Evolutionary conservation across 1,140 invertebrate species (phyloP).

Genomic region (Pseudoatta argentina): DNA sequence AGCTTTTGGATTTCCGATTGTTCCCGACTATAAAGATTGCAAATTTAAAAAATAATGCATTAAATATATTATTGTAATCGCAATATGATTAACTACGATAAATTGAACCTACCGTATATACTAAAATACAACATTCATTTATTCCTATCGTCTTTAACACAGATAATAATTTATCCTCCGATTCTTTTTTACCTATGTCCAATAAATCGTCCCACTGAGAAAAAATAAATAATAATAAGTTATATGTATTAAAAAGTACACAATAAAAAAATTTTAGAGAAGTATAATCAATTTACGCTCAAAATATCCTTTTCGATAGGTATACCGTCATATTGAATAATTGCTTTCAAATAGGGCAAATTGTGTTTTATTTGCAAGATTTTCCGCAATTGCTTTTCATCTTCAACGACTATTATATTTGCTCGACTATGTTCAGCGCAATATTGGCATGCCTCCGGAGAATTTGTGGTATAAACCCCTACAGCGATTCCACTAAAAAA

Average conservation of each 20-base stretch:
- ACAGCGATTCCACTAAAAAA: slow-evolving; percentile 92
- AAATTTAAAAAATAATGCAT: slow-evolving; percentile 13
- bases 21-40: slow-evolving; percentile 90
- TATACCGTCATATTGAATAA: slow-evolving; percentile 94
- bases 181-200: slow-evolving; percentile 90
- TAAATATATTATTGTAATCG: background rate
- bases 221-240: slow-evolving; percentile 10
- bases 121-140: slow-evolving; percentile 96
- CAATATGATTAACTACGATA: background rate
- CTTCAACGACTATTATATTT: slow-evolving; percentile 96
- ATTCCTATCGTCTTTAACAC: slow-evolving; percentile 91
- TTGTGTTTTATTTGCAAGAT: slow-evolving; percentile 91
- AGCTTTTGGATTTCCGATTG: slow-evolving; percentile 95
- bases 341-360: slow-evolving; percentile 93
- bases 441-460: slow-evolving; percentile 93
- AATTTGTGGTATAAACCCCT: slow-evolving; percentile 98
- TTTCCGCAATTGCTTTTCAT: slow-evolving; percentile 95
- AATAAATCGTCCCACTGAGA: slow-evolving; percentile 94
- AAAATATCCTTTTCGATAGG: slow-evolving; percentile 88
- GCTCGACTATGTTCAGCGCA: slow-evolving; percentile 91
- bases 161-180: slow-evolving; percentile 90
- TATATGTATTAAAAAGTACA: slow-evolving; percentile 14
- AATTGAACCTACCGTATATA: slow-evolving; percentile 92
- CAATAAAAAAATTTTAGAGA: background rate
- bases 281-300: slow-evolving; percentile 83